phyloP scores from a whole-genome alignment of 1,140 invertebrate species.

The Drosophila mojavensis region DNA sequence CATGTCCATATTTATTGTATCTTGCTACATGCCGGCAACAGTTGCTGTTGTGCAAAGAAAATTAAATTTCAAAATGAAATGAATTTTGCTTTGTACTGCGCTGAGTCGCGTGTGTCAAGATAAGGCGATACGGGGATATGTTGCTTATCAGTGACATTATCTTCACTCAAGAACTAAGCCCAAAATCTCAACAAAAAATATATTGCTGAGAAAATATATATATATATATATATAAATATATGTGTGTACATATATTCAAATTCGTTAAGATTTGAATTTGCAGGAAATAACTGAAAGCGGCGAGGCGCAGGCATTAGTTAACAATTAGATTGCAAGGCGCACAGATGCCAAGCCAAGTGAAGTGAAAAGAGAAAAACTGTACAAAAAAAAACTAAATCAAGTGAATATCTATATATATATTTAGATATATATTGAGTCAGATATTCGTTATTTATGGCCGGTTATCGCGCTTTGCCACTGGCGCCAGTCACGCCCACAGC shows the following conservation, averaged over 20 bases:
- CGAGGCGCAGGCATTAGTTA: constrained; percentile 45
- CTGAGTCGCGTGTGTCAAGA: constrained; percentile 57
- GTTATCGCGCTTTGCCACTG: constrained; percentile 75
- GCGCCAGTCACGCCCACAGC: constrained; percentile 71
- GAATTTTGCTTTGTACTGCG: constrained; percentile 26
- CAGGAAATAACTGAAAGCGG: constrained; percentile 47
- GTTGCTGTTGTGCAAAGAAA: constrained; percentile 1
- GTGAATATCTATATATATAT: constrained; percentile 6
- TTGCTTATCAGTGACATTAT: constrained; percentile 78
- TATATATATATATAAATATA: no score
- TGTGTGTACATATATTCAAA: constrained; percentile 47
- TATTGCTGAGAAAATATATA: constrained; percentile 55
- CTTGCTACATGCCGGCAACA: background rate
- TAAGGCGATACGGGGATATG: constrained; percentile 49
- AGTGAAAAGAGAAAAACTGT: constrained; percentile 23
- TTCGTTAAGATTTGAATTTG: constrained; percentile 66
- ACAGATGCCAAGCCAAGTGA: constrained; percentile 44
- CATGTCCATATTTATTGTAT: no score
- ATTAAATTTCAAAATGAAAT: constrained; percentile 3
- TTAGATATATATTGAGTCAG: background rate
- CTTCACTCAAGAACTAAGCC: constrained; percentile 61
- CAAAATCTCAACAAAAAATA: constrained; percentile 57
- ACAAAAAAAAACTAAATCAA: constrained; percentile 4
- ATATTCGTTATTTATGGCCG: constrained; percentile 59
- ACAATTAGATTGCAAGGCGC: constrained; percentile 48